A percentile compares a stretch with the other conserved stretches of the same genome.
These are phyloP conservation scores for Metaphire vulgaris DNA, from an alignment of 1,140 invertebrate species.

Conservation along the genomic window DNA sequence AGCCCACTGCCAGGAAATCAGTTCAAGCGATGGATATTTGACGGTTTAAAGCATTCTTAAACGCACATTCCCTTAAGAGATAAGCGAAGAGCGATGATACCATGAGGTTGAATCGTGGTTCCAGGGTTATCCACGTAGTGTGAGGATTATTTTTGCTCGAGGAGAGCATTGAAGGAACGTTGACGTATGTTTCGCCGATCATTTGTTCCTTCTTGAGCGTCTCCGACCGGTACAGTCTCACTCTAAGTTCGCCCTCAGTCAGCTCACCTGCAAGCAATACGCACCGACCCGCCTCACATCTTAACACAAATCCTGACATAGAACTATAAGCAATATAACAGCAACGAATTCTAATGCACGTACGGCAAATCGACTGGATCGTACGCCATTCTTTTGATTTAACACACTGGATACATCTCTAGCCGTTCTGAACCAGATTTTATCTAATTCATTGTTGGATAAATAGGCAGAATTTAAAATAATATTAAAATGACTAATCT, in stretches of 20 bases:
- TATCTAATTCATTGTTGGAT: too few species aligned
- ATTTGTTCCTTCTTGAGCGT: background rate
- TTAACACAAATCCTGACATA: background rate
- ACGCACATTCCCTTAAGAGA: background rate
- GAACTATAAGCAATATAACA: too few species aligned
- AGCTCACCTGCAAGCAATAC: background rate
- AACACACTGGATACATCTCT: background rate
- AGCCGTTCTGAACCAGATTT: background rate
- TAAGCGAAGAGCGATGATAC: background rate
- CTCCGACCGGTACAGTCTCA: background rate
- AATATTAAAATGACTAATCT: too few species aligned
- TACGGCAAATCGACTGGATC: background rate
- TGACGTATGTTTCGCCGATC: background rate
- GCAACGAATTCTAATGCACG: background rate
- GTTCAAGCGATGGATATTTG: background rate
- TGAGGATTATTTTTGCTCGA: background rate
- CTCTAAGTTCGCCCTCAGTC: background rate
- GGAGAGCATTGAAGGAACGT: background rate
- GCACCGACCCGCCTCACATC: background rate
- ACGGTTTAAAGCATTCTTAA: background rate
- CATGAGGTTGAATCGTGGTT: background rate
- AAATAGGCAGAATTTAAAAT: too few species aligned
- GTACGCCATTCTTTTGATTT: background rate
- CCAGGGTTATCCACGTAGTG: background rate
- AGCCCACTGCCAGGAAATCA: too few species aligned